Conservation (phyloP, 2,113 vertebrate species). For the Holacanthus passer region DNA sequence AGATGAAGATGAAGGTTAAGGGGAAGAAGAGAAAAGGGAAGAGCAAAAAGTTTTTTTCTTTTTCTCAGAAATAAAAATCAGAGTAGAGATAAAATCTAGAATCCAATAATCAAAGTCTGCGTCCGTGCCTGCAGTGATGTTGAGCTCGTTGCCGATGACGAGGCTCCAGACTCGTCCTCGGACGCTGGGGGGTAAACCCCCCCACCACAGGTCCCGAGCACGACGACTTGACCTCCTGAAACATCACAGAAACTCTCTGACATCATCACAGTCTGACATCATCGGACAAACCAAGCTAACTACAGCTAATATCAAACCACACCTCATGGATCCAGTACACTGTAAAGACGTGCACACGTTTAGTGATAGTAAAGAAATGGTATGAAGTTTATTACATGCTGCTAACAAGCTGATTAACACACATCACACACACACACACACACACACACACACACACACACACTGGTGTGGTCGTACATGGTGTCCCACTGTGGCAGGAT, state of each 20-base stretch:
- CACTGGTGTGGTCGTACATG: neutral
- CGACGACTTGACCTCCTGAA: slow-evolving; percentile 14
- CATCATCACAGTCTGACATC: neutral
- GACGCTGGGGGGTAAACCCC: slow-evolving; percentile 22
- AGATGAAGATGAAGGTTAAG: neutral
- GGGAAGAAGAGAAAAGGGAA: neutral
- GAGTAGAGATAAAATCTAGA: too few species aligned
- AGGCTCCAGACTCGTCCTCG: slow-evolving; percentile 19
- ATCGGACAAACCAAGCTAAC: too few species aligned
- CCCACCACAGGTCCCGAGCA: slow-evolving; percentile 32
- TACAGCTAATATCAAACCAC: too few species aligned
- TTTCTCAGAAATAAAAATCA: neutral
- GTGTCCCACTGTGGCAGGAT: slow-evolving; percentile 25
- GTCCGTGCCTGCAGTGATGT: slow-evolving; percentile 2
- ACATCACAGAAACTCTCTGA: neutral
- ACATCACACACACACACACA: too few species aligned
- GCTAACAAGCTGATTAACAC: too few species aligned
- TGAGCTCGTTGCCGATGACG: slow-evolving; percentile 27
- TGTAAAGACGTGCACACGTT: too few species aligned
- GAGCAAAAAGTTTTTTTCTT: neutral
- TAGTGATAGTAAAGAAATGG: too few species aligned
- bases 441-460: neutral
- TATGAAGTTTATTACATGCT: too few species aligned
- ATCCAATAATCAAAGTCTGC: neutral
- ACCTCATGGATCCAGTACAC: too few species aligned